Conservation (phyloP, 2,797 vertebrate species). For the Nannoperca australis region DNA sequence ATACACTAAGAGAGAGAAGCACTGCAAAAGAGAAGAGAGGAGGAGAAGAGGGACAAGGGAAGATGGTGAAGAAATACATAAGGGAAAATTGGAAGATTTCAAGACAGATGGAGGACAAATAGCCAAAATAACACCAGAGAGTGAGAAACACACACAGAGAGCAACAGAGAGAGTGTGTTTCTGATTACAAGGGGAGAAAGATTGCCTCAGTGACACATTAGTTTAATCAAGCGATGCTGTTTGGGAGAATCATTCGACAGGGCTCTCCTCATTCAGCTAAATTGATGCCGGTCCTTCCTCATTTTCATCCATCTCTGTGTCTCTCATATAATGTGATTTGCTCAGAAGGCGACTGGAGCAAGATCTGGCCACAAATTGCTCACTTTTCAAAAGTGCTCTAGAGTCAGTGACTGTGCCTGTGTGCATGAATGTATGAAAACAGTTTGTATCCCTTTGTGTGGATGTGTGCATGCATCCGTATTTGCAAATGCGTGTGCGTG, state of each 20-base stretch:
- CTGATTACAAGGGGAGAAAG: slow-evolving; percentile 54
- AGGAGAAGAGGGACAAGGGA: background rate
- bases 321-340: slow-evolving; percentile 40
- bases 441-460: slow-evolving; percentile 7
- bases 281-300: slow-evolving; percentile 43
- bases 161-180: slow-evolving; percentile 20
- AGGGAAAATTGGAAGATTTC: slow-evolving; percentile 28
- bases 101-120: slow-evolving; percentile 49
- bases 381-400: slow-evolving; percentile 13
- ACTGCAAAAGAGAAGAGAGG: background rate
- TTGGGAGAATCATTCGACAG: slow-evolving; percentile 42
- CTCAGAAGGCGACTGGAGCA: background rate
- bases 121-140: slow-evolving; percentile 1
- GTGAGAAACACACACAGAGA: slow-evolving; percentile 10
- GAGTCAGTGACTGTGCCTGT: slow-evolving; percentile 11
- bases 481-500: background rate
- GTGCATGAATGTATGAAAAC: slow-evolving; percentile 15
- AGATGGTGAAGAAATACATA: slow-evolving; percentile 6
- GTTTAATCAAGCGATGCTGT: slow-evolving; percentile 65
- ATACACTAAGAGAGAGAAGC: background rate
- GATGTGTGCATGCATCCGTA: slow-evolving; percentile 1
- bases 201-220: slow-evolving; percentile 69
- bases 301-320: slow-evolving; percentile 24
- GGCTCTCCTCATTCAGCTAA: slow-evolving; percentile 43
- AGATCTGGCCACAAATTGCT: slow-evolving; percentile 31